These are phyloP conservation scores for Passer montanus DNA, from an alignment of 2,113 vertebrate species.

Conservation along the genomic window DNA sequence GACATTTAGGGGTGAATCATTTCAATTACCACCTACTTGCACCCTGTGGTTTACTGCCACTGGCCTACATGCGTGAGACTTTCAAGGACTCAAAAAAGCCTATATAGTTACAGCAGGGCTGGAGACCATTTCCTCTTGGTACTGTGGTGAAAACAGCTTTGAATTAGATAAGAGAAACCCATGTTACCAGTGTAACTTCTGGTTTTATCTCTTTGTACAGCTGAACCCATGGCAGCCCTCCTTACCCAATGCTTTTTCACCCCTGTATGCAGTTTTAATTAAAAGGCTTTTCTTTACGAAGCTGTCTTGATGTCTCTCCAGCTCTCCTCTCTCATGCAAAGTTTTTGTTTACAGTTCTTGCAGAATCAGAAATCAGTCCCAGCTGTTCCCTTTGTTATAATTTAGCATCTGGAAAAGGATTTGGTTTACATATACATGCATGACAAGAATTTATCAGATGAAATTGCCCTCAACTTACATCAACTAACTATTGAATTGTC, in stretches of 20 bases:
- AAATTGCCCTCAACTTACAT: background rate
- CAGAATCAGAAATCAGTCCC: slow-evolving; percentile 6
- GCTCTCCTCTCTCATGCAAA: background rate
- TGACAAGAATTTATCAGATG: background rate
- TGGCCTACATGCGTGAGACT: background rate
- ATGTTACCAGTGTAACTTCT: background rate
- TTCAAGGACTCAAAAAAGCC: background rate
- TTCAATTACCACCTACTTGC: background rate
- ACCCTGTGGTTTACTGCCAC: background rate
- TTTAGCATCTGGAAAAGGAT: background rate
- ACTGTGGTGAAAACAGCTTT: background rate
- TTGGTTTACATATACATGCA: background rate
- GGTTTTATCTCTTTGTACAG: background rate
- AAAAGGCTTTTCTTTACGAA: background rate
- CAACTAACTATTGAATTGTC: background rate
- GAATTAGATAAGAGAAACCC: background rate
- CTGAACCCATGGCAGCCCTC: background rate
- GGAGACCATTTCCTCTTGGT: background rate
- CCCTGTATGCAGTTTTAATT: background rate
- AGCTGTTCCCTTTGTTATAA: background rate
- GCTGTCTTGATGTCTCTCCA: background rate
- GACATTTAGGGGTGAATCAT: background rate
- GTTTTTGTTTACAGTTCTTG: background rate
- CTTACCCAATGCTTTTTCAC: background rate
- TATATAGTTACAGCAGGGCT: background rate